Conservation (phyloP, 2,888 invertebrate species). For the Amphipoea lucens region DNA sequence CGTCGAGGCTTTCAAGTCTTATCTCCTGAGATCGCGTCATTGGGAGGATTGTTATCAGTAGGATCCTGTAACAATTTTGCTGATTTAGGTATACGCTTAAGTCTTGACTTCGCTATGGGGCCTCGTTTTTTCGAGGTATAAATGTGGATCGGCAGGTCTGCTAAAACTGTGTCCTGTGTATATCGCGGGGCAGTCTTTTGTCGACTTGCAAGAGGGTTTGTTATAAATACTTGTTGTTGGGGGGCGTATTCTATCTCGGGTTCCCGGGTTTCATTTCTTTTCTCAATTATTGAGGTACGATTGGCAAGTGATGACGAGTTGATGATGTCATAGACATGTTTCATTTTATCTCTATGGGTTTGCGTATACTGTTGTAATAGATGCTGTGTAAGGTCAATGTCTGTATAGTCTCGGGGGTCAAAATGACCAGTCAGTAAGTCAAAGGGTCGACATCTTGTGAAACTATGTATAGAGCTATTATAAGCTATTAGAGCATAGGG, state of each 20-base stretch:
- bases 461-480: too few relatives aligned
- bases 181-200: background rate
- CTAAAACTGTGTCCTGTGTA: background rate
- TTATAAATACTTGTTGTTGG: background rate
- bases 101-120: conserved; percentile 2
- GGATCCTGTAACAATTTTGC: conserved; percentile 5
- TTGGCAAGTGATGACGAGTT: background rate
- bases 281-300: background rate
- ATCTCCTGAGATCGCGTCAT: background rate
- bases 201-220: background rate
- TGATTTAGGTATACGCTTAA: background rate
- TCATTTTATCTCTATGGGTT: background rate
- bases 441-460: background rate
- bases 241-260: background rate
- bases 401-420: background rate
- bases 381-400: background rate
- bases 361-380: background rate
- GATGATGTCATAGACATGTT: background rate
- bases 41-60: conserved; percentile 1
- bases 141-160: background rate
- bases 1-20: background rate
- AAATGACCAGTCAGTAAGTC: background rate
- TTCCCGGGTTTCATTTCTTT: background rate
- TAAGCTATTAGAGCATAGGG: conserved; percentile 1
- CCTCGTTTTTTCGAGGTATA: background rate